Evolutionary conservation across 2,797 vertebrate species (phyloP), one percentile per base, ranked within the genome.

Genomic region (Coranthus polyacanthus): DNA sequence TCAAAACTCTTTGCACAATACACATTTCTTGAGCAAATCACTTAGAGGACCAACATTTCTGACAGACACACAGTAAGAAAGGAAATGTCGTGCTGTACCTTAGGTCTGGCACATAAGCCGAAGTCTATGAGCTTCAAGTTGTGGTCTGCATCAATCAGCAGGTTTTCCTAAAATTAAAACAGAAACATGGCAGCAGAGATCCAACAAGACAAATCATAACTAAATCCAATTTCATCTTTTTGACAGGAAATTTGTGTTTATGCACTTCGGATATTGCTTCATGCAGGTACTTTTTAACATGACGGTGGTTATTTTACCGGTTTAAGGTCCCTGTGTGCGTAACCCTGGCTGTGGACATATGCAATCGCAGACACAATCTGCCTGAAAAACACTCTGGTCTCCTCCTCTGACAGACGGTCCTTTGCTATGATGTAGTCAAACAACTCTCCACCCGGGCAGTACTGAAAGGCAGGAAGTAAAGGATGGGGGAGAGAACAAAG

Each of bases 71-170:
- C 9, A 79, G 16, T 46, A 5, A 20, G 5, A 45, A 3, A 63
- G 39, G 22, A 1, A 50, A 41, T 24, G 12, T 18, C 63, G 46
- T 65, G n/a, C n/a, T n/a, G 12, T 92, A 99, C 97, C 95, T 97
- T 98, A 5, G 97, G 98, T 89, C 96, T 96, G 74, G 96, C 98
- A 85, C 97, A 98, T 29, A 99, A 92, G 50, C 97, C 98, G 75
- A 99, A 99, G 81, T 98, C 97, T 78, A 98, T 99, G 71, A 99
- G 93, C 83, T 99, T 99, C 75, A 99, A 82, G 79, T 97, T 97
- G 77, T 93, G 96, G 57, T 96, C 88, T 69, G 91, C 94, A 12
- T 97, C 97, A 73, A 99, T 98, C 60, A 99, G 88, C 68, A 98
- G 75, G 83, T 99, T 99, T 91, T 99, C 98, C 97, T 99, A 58